These are phyloP conservation scores for Porites lutea DNA, from an alignment of 64 coral and sea anemone genomes.

Conservation along the genomic window DNA sequence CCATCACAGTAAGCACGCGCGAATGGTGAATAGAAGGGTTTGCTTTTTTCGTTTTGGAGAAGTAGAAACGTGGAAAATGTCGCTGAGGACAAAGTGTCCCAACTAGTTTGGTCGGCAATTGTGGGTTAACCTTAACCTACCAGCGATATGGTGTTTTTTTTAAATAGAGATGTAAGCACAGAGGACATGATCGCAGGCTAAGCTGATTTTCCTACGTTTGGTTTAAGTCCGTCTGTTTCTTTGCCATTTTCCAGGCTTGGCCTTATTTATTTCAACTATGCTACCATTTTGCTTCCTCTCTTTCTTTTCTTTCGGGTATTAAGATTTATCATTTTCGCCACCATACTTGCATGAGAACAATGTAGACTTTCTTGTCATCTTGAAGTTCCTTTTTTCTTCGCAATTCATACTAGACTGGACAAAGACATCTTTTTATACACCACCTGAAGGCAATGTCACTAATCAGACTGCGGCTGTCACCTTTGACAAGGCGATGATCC, in stretches of 20 bases:
- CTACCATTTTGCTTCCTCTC: too few species aligned
- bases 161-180: too few species aligned
- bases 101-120: background rate
- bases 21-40: too few species aligned
- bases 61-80: too few species aligned
- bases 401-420: conserved; percentile 75
- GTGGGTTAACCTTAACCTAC: background rate
- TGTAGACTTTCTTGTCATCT: background rate
- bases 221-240: background rate
- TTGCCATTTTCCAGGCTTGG: too few species aligned
- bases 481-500: conserved; percentile 48
- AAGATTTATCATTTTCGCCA: too few species aligned
- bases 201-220: background rate
- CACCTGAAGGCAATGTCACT: conserved; percentile 23
- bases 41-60: too few species aligned
- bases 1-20: too few species aligned
- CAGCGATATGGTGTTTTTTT: too few species aligned
- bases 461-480: conserved; percentile 39
- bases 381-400: background rate
- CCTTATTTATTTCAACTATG: too few species aligned
- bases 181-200: background rate
- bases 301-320: too few species aligned
- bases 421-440: conserved; percentile 63
- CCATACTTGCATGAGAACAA: background rate
- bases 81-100: too few species aligned